Base-by-base conservation (phyloP, 2,113 vertebrate species). In the Seriola rivoliana region DNA sequence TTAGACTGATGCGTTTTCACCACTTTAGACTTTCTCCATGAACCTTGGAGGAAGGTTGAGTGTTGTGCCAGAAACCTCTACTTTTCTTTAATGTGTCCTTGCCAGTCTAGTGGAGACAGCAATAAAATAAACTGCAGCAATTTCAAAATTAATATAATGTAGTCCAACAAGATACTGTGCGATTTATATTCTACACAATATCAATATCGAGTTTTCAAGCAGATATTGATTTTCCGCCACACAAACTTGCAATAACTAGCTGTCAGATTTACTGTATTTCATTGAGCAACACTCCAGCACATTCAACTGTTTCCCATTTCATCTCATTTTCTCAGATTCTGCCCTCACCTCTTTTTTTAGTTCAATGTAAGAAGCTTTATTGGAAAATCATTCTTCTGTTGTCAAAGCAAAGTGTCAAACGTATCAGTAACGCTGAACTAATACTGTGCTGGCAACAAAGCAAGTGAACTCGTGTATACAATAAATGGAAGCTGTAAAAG, bases 221-320 rank as follows among this genome's bases (percentile, higher is more conserved):
- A 14, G 70, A 78, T 83, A 87, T 90, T 85, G 75, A 87, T 90
- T 88, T 90, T 80, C 63, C 4, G 10, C 55, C 68, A 36, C 75
- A 66, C 55, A 57, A 85, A 74, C 81, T 63, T 67, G 78, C 78
- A 84, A 81, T 86, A 86, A 87, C 62, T 65, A 77, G 66, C 50
- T 64, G 77, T 75, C 81, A 86, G 77, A 87, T 88, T 84, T 80
- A 79, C 81, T 82, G 85, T 80, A 82, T 85, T 88, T 86, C 75
- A 88, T 69, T 32, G 29, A 85, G 65, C 52, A 58, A 34, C 55
- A 17, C 2, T 54, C 6, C 21, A 21, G 52, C 40, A 54, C 34
- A 65, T 65, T 60, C 54, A 6, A 14, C 23, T 17, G 34, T 78
- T 46, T 75, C 75, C 66, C 6, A 10, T 66, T 79, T 60, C 48